These are phyloP conservation scores for Mus spretus DNA, from an alignment of 2,797 vertebrate species.

Conservation along the genomic window DNA sequence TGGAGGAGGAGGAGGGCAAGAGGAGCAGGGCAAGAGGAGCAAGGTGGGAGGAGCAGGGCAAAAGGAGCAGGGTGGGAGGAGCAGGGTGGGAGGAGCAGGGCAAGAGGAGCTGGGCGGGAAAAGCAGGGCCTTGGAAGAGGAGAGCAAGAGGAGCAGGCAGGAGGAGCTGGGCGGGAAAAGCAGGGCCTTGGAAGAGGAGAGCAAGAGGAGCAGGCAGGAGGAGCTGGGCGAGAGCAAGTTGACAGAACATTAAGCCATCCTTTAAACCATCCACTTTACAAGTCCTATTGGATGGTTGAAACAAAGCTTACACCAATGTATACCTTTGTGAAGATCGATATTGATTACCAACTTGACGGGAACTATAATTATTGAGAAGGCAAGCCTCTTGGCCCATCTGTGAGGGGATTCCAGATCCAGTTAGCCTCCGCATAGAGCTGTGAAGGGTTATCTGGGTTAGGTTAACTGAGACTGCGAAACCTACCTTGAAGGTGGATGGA, in stretches of 20 bases:
- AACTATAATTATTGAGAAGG: not conserved
- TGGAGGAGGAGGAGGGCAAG: not conserved
- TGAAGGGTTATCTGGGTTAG: not conserved
- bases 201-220: not conserved
- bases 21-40: too few relatives aligned
- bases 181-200: too few relatives aligned
- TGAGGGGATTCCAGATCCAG: not conserved
- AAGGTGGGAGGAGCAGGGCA: too few relatives aligned
- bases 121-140: too few relatives aligned
- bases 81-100: too few relatives aligned
- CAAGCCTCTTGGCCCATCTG: not conserved
- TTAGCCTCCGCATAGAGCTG: not conserved
- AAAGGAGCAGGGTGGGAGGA: too few relatives aligned
- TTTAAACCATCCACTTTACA: not conserved
- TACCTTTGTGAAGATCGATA: not conserved
- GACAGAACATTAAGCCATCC: not conserved
- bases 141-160: not conserved
- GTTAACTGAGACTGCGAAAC: not conserved
- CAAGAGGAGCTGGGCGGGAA: too few relatives aligned
- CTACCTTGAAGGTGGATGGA: not conserved
- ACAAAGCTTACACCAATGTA: not conserved
- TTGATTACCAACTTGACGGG: not conserved
- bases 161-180: too few relatives aligned
- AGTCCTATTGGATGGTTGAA: not conserved
- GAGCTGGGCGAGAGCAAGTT: not conserved